Conservation (phyloP, 1,140 invertebrate genomes). For the Popillia japonica region DNA sequence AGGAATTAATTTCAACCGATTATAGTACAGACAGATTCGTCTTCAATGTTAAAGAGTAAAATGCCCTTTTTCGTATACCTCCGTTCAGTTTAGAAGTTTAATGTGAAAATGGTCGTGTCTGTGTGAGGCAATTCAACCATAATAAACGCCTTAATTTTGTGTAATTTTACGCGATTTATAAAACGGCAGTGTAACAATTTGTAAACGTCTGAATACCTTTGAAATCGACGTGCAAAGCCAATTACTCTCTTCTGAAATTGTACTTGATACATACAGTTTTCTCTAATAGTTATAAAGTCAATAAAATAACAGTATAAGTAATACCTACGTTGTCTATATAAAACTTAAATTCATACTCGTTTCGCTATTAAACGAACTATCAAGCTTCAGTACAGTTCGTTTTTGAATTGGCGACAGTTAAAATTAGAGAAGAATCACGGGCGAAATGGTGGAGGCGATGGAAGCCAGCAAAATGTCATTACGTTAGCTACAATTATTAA, state of each 20-base stretch:
- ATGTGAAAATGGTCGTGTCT: conserved; percentile 28
- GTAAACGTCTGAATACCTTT: not conserved
- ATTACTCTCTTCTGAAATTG: not conserved
- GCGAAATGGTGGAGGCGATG: too few relatives aligned
- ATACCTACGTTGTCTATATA: too few relatives aligned
- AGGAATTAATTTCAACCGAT: conserved; percentile 26
- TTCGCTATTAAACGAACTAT: too few relatives aligned
- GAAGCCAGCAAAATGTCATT: too few relatives aligned
- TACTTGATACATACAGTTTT: not conserved
- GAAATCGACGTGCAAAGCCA: not conserved
- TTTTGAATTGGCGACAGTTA: too few relatives aligned
- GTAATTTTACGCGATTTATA: conserved; percentile 8
- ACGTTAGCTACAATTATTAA: too few relatives aligned
- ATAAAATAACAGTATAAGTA: too few relatives aligned
- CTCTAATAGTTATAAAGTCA: too few relatives aligned
- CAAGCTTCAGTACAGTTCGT: too few relatives aligned
- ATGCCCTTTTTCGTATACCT: conserved; percentile 21
- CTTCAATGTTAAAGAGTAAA: not conserved
- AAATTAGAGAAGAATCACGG: too few relatives aligned
- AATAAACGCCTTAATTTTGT: conserved; percentile 31
- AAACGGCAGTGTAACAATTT: conserved; percentile 21
- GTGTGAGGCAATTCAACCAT: conserved; percentile 10
- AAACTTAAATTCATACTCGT: too few relatives aligned
- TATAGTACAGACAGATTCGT: conserved; percentile 11
- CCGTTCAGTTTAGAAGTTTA: not conserved